Percentiles rank a stretch among this genome's conserved stretches.
These are phyloP conservation scores for Ptychadena robeensis DNA, from an alignment of 2,797 vertebrate species.

Conservation along the genomic window DNA sequence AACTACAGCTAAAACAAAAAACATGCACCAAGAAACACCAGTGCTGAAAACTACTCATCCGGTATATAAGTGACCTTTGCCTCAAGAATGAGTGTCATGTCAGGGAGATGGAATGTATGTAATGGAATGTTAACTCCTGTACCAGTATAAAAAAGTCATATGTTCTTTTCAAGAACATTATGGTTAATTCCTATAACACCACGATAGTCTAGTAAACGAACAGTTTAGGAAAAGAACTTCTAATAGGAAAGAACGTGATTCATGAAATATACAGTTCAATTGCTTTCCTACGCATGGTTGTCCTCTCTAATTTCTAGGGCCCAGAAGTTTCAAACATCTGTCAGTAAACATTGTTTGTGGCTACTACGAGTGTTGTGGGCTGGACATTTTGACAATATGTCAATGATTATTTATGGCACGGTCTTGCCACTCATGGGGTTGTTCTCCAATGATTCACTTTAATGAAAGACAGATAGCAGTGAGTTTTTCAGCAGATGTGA, in stretches of 20 bases:
- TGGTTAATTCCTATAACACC: not conserved
- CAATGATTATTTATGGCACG: conserved; percentile 77
- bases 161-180: no score
- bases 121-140: not conserved
- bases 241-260: conserved; percentile 13
- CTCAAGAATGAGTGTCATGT: not conserved
- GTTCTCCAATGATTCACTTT: conserved; percentile 73
- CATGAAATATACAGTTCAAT: conserved; percentile 28
- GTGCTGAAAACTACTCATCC: not conserved
- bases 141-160: not conserved
- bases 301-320: conserved; percentile 55
- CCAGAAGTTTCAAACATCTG: conserved; percentile 59
- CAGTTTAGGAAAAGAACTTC: not conserved
- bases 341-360: conserved; percentile 54
- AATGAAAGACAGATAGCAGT: conserved; percentile 74
- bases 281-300: conserved; percentile 36
- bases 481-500: conserved; percentile 78
- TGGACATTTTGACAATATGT: conserved; percentile 72
- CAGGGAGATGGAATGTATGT: not conserved
- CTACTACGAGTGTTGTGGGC: conserved; percentile 71
- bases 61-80: not conserved
- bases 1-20: not conserved
- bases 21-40: no score
- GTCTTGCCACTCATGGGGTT: conserved; percentile 63
- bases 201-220: no score